These are phyloP conservation scores for Drosophila sproati DNA, from an alignment of 1,140 invertebrate species.

Conservation along the genomic window DNA sequence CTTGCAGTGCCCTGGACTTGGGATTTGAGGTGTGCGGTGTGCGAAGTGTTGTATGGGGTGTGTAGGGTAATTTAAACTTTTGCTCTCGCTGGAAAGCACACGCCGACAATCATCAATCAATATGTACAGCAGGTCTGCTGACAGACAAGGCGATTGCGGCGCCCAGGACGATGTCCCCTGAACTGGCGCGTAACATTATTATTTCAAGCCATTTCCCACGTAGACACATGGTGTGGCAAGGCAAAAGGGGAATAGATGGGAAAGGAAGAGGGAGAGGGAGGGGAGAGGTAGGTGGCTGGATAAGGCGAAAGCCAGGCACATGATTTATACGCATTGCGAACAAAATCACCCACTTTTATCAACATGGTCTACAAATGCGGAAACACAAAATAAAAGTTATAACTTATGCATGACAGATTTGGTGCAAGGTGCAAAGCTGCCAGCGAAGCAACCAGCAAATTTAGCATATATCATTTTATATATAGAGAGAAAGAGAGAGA, in stretches of 20 bases:
- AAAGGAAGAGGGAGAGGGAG: slow-evolving; percentile 2
- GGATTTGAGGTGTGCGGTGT: neutral
- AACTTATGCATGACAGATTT: slow-evolving; percentile 78
- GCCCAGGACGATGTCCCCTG: slow-evolving; percentile 22
- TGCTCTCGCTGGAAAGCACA: slow-evolving; percentile 45
- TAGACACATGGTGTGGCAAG: slow-evolving; percentile 36
- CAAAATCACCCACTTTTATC: slow-evolving; percentile 44
- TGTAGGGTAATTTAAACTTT: slow-evolving; percentile 72
- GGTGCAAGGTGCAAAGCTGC: slow-evolving; percentile 75
- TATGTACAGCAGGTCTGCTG: slow-evolving; percentile 49
- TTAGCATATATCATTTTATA: slow-evolving; percentile 58
- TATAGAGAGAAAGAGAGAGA: neutral
- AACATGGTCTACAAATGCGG: slow-evolving; percentile 67
- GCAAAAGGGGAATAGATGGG: too few species aligned
- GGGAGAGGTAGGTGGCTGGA: slow-evolving; percentile 16
- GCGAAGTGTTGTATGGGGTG: neutral
- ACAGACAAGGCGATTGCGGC: slow-evolving; percentile 28
- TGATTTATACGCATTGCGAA: slow-evolving; percentile 69
- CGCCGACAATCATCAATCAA: slow-evolving; percentile 79
- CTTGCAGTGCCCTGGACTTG: slow-evolving; percentile 14
- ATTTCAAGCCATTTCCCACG: slow-evolving; percentile 79
- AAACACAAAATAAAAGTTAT: slow-evolving; percentile 77
- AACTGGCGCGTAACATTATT: slow-evolving; percentile 71
- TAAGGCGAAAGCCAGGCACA: slow-evolving; percentile 70
- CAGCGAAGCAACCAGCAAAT: slow-evolving; percentile 40